Evolutionary conservation across 1,140 invertebrate genomes (phyloP), one percentile per base, ranked within the genome.

Genomic region (Drosophila tropicalis): DNA sequence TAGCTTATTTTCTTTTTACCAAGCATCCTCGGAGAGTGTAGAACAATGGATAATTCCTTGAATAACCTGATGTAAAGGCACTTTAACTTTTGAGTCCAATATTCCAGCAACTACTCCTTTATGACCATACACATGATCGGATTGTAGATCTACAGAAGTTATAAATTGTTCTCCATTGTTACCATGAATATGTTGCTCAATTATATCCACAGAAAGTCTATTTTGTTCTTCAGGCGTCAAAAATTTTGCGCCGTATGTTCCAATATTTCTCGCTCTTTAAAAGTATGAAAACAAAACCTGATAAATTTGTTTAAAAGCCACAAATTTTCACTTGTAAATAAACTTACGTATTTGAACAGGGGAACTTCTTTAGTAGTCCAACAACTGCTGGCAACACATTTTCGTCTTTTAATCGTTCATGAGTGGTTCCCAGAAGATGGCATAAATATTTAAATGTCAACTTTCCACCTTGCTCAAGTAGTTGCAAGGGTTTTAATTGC

Each of bases 1-100:
- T 3, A 39, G 0, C 10, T 12, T 5, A 36, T 17, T 22, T 12
- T 51, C 9, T 7, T 51, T 19, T 62, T 17, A 87, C 84, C 87
- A 66, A 19, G 80, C 80, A 64, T 90, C 80, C 47, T 87, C 87
- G 6, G 80, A 74, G 5, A 54, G 76, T 9, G 44, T 55, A 12
- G 83, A 74, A 7, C 87, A 83, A 29, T 54, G 17, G 9, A 84
- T 25, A 3, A 90, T 41, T 4, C 70, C 63, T 12, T 61, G 6
- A 12, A 81, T 55, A 41, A 78, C 3, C 10, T 51, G 7, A 22
- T 12, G 7, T 51, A 22, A 12, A 12, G 44, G 17, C 44, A 51
- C 44, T 13, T 39, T 39, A 5, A 39, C 12, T 3, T 39, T 39
- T 12, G 36, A 39, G 36, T 9, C 12, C 3, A 65, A 22, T 3